Percentiles rank a stretch among this genome's conserved stretches.
These are phyloP conservation scores for Folsomia manolachei DNA, from an alignment of 2,888 invertebrate genomes.

Conservation along the genomic window DNA sequence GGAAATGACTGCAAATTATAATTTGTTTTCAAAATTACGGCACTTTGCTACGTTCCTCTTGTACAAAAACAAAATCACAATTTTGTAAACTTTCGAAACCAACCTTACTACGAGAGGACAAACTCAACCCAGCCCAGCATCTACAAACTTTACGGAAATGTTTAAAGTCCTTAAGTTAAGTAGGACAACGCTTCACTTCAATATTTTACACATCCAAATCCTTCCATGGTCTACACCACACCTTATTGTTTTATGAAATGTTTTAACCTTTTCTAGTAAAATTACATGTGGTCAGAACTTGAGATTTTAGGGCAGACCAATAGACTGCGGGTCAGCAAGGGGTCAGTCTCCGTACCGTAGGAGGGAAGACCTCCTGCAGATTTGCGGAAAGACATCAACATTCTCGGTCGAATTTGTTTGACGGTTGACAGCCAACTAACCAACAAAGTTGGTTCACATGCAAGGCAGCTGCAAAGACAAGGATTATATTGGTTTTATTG, in stretches of 20 bases:
- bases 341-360: background rate
- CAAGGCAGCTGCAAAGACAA: conserved; percentile 6
- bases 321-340: background rate
- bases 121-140: too few relatives aligned
- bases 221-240: background rate
- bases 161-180: too few relatives aligned
- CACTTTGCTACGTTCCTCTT: too few relatives aligned
- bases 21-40: background rate
- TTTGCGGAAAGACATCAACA: conserved; percentile 18
- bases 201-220: too few relatives aligned
- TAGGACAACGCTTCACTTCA: too few relatives aligned
- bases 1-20: background rate
- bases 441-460: background rate
- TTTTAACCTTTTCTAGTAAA: background rate
- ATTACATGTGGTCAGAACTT: background rate
- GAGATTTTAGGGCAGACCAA: background rate
- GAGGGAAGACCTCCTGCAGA: conserved; percentile 21
- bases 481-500: conserved; percentile 1
- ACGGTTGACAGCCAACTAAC: conserved; percentile 6
- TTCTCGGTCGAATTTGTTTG: conserved; percentile 15
- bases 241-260: too few relatives aligned
- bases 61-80: too few relatives aligned
- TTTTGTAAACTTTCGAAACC: too few relatives aligned
- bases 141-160: too few relatives aligned
- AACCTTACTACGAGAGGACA: too few relatives aligned